Conservation (phyloP, 2,797 vertebrate species). For the Nannoperca obscura region DNA sequence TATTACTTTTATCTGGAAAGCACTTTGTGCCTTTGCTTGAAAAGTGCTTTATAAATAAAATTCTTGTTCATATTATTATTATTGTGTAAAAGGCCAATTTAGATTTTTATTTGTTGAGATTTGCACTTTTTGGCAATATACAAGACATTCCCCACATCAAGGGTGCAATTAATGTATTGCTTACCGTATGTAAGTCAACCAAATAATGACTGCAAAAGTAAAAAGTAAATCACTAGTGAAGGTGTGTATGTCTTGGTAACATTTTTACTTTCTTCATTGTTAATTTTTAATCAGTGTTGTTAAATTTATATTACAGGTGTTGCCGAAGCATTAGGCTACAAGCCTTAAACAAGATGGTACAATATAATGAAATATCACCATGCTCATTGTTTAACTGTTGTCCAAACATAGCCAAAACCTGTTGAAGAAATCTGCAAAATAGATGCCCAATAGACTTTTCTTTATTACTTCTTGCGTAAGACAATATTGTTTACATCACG, state of each 20-base stretch:
- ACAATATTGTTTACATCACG: neutral
- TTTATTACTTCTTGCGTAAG: neutral
- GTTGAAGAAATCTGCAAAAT: neutral
- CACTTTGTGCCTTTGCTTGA: too few species aligned
- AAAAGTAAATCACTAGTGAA: neutral
- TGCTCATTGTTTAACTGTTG: neutral
- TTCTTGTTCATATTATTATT: too few species aligned
- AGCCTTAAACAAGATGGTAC: neutral
- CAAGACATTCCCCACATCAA: neutral
- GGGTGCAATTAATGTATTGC: neutral
- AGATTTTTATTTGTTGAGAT: neutral
- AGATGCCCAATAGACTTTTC: neutral
- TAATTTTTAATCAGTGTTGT: conserved; percentile 5
- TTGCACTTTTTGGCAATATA: neutral
- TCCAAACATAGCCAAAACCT: neutral
- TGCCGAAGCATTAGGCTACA: neutral
- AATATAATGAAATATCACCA: neutral
- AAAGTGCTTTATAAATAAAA: too few species aligned
- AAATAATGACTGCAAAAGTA: neutral
- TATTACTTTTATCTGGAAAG: too few species aligned
- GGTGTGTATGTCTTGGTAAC: neutral
- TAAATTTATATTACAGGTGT: conserved; percentile 4
- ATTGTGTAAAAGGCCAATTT: neutral
- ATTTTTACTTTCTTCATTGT: neutral
- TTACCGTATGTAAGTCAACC: neutral